These are phyloP conservation scores for Pterostichus niger DNA, from an alignment of 2,888 invertebrate genomes.

Conservation along the genomic window DNA sequence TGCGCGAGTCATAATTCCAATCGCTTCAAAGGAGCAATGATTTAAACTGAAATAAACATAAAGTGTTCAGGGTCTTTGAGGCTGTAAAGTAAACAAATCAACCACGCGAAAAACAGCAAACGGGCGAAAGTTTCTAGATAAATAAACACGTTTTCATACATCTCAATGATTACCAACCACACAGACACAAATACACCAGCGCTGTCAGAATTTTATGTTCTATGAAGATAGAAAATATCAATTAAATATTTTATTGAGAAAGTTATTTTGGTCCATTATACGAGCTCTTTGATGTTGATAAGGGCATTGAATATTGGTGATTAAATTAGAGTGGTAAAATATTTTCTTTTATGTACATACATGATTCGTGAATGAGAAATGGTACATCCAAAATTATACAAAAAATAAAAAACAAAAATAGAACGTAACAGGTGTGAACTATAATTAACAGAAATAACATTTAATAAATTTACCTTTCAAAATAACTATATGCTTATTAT, in stretches of 20 bases:
- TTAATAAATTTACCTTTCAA: too few relatives aligned
- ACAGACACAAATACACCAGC: not conserved
- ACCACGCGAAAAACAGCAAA: conserved; percentile 18
- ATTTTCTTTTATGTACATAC: not conserved
- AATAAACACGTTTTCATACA: conserved; percentile 42
- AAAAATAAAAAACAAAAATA: too few relatives aligned
- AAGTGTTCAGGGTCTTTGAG: conserved; percentile 54
- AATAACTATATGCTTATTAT: too few relatives aligned
- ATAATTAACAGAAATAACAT: too few relatives aligned
- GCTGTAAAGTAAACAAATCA: conserved; percentile 48
- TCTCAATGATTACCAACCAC: conserved; percentile 28
- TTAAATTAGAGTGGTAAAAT: not conserved
- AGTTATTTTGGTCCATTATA: conserved; percentile 2
- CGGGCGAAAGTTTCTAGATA: conserved; percentile 56
- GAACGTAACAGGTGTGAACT: too few relatives aligned
- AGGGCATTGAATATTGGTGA: not conserved
- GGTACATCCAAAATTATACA: too few relatives aligned
- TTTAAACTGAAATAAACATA: conserved; percentile 61
- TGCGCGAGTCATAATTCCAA: conserved; percentile 48
- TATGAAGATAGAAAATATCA: conserved; percentile 15
- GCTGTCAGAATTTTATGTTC: conserved; percentile 12
- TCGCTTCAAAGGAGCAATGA: conserved; percentile 61
- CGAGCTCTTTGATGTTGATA: not conserved
- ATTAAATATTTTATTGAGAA: conserved; percentile 23
- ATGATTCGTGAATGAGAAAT: too few relatives aligned